Base-by-base conservation (phyloP, 1,140 invertebrate genomes). In the Epicauta chinensis region DNA sequence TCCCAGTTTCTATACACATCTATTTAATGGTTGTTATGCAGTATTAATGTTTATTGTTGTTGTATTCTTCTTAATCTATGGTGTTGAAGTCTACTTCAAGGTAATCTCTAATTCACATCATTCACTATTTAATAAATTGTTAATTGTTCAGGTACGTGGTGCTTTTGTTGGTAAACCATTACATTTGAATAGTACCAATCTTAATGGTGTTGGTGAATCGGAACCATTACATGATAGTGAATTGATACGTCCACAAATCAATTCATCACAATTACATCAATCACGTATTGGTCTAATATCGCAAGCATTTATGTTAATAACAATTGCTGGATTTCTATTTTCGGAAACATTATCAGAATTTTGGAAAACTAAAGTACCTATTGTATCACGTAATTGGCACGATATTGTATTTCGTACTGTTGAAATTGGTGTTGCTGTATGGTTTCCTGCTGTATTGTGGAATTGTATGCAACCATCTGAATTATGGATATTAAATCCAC, bases 381-480 rank as follows among this genome's bases (percentile, higher is more conserved):
- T 95, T 6, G 79, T 89, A 50, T 91, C 87, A 13, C 82, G 91
- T 58, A 96, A 95, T 73, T 90, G 86, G 79, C 89, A 94, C 72
- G 89, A 93, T 71, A 78, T 96, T 53, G 81, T 93, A 50, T 95
- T 95, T 71, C 84, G 90, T 14, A 78, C 93, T 35, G 87, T 90
- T 41, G 93, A 96, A 79, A 87, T 95, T 58, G 92, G 91, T n/a
- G 90, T 94, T 40, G 88, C 87, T 51, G 69, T 96, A 55, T 96
- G 93, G 92, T 95, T 95, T 73, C 92, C 92, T 2, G 95, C 92
- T 74, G 88, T 89, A 11, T 76, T 96, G 16, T 96, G 93, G 93
- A 96, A 96, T 73, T 94, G 88, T 61, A 91, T 91, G 77, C 87
- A 87, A 73, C 92, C 92, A n/a, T 90, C 93, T 64, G 86, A 91